Evolutionary conservation across 2,797 vertebrate genomes (phyloP), one percentile per base, ranked within the genome.

Genomic region (Chelon labrosus): DNA sequence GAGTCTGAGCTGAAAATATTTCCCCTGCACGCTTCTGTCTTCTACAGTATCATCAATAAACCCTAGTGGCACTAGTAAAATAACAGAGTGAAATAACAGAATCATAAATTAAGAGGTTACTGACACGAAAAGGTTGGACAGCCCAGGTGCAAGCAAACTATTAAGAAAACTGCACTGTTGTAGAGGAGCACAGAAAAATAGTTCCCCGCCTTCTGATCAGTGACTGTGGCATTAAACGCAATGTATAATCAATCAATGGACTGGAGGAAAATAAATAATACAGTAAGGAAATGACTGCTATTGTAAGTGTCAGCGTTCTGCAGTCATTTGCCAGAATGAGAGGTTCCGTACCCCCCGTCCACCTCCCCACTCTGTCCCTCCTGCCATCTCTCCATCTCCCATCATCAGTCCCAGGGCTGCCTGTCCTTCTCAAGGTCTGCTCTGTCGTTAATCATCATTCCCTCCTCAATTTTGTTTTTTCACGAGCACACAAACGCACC

Each of bases 401-500:
- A 90, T 91, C 91, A 88, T 88, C 92, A 73, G 84, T 91, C 90
- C 80, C 49, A n/a, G 50, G 56, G 68, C 83, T 71, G 67, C 73
- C 79, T 75, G 89, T 88, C 90, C 87, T 86, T 86, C 85, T 80
- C 87, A 90, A 89, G 82, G 77, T 85, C 88, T 81, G 76, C 83
- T 73, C 70, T 17, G 10, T 80, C 73, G 31, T 91, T 87, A 82
- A 91, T 89, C 88, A 88, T 87, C 85, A 79, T 80, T 75, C 73
- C 39, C 89, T 75, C 41, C 67, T 71, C 53, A 62, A 49, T 64
- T 81, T 73, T 59, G 39, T 69, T 72, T 70, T 38, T 13, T 27
- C 67, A 20, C 38, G 46, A 27, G 5, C 65, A 63, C 62, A 63
- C 52, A 63, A 51, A 61, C 52, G 13, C 70, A 68, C 50, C 65